Evolutionary conservation across 2,888 invertebrate species (phyloP), one percentile per base, ranked within the genome.

Genomic region (Rhagium mordax): DNA sequence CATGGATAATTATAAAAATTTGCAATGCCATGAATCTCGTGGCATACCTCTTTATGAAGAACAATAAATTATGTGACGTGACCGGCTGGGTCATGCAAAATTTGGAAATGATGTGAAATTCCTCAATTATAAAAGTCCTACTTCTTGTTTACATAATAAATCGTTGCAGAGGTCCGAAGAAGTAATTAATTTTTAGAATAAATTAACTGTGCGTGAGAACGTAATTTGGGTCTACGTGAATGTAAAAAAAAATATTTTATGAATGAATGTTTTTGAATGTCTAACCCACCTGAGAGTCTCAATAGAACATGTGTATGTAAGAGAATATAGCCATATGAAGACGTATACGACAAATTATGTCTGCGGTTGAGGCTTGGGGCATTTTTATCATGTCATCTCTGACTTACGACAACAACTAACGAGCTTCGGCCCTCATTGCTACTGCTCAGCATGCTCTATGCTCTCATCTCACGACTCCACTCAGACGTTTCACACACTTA

Each of bases 341-440:
- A 69, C 70, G 75, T 77, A 78, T 73, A 75, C 73, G 78, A 81
- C 77, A 79, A 81, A 78, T 79, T 79, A 78, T 79, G 71, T 77
- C 73, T 74, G 72, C 62, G 76, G 79, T 75, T 75, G 75, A 70
- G 76, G 66, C 74, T 76, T 71, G 73, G 79, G 76, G 51, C 62
- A 70, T 61, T 70, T 70, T 70, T 70, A 70, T 70, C 70, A 29
- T 70, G 70, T 70, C 70, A 70, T 70, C 60, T 70, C 61, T 62
- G 75, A 78, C 69, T 69, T 69, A 69, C 67, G 69, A 60, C 79
- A 79, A 75, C 78, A 79, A 75, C 78, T 80, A 81, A 81, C 81
- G 74, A 81, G 81, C 76, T 70, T 68, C 65, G 74, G 75, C 74
- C 76, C 73, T 76, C 75, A 74, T 73, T 72, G 75, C 79, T 77